Conservation (phyloP, 2,888 invertebrate genomes). For the Merodon equestris region DNA sequence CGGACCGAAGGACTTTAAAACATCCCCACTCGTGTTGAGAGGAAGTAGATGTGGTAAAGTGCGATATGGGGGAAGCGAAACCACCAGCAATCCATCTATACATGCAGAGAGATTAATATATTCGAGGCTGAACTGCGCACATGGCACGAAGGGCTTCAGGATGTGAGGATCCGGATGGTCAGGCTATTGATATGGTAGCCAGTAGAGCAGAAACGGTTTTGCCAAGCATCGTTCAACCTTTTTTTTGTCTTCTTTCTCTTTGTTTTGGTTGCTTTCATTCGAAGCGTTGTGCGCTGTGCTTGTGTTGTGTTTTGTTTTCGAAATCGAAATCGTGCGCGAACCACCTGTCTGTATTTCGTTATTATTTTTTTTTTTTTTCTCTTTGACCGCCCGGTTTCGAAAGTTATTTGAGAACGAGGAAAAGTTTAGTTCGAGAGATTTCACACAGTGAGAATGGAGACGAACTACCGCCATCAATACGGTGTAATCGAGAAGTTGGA, state of each 20-base stretch:
- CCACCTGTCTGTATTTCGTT: constrained; percentile 60
- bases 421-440: constrained; percentile 30
- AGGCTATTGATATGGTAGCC: constrained; percentile 42
- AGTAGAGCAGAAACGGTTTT: constrained; percentile 50
- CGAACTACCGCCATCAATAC: too few relatives aligned
- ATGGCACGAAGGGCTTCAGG: constrained; percentile 25
- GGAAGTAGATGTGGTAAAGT: constrained; percentile 44
- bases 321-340: constrained; percentile 43
- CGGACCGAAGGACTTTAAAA: constrained; percentile 9
- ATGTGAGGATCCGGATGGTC: constrained; percentile 43
- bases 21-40: constrained; percentile 8
- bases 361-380: background rate
- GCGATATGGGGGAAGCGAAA: constrained; percentile 50
- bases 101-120: background rate
- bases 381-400: constrained; percentile 4
- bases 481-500: constrained; percentile 8
- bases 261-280: constrained; percentile 38
- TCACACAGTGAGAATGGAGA: constrained; percentile 26
- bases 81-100: too few relatives aligned
- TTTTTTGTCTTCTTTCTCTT: constrained; percentile 15
- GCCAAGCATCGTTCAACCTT: constrained; percentile 20
- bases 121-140: background rate
- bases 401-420: constrained; percentile 37
- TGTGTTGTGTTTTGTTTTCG: constrained; percentile 26
- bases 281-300: too few relatives aligned